A percentile compares a stretch with the other conserved stretches of the same genome.
Evolutionary conservation across 2,888 invertebrate species (phyloP).

Genomic region (Sinotaia quadrata): DNA sequence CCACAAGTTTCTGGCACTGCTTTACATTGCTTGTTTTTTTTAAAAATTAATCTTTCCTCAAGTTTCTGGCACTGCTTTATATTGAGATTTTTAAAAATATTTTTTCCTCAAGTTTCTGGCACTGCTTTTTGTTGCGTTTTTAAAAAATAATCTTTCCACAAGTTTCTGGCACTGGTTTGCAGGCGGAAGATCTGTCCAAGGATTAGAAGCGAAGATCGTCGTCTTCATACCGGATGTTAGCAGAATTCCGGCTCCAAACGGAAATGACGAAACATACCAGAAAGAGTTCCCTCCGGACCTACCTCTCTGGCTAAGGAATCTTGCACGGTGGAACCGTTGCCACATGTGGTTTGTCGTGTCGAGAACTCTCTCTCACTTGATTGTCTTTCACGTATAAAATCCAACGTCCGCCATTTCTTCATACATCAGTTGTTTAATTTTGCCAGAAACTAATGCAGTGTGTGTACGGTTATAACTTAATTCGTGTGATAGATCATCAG

Average conservation of each 20-base stretch:
- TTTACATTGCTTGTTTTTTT: no score
- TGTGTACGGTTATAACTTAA: no score
- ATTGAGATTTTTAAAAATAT: no score
- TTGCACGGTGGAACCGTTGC: slow-evolving; percentile 23
- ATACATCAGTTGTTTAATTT: background rate
- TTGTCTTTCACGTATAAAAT: slow-evolving; percentile 20
- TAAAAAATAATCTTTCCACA: no score
- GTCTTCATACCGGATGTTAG: slow-evolving; percentile 23
- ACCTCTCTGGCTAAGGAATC: slow-evolving; percentile 4
- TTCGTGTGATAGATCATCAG: no score
- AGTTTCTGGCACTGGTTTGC: no score
- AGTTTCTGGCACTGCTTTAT: no score
- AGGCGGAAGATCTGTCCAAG: slow-evolving; percentile 15
- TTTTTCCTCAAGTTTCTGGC: no score
- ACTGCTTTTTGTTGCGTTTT: no score
- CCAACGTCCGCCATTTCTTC: background rate
- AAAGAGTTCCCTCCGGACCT: background rate
- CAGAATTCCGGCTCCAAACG: slow-evolving; percentile 1
- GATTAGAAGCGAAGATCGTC: slow-evolving; percentile 13
- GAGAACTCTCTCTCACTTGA: slow-evolving; percentile 13
- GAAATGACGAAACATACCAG: background rate
- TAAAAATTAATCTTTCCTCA: no score
- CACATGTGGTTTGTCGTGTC: slow-evolving; percentile 25
- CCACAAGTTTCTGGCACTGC: no score
- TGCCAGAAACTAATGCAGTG: no score